Conservation (phyloP, 2,888 invertebrate species). For the Azorinus chamasolen region DNA sequence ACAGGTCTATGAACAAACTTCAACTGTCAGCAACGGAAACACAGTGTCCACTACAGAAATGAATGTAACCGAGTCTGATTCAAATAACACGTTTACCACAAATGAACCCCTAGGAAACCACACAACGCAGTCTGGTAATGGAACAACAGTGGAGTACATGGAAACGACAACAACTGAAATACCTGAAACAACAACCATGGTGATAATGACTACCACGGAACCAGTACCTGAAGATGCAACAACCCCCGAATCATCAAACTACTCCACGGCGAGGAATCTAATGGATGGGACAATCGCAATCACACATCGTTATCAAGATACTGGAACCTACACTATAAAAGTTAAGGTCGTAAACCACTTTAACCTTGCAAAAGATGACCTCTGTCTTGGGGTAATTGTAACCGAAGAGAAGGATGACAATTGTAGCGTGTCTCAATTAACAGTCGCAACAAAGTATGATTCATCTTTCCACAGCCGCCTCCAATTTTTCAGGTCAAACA, state of each 20-base stretch:
- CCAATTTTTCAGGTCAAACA: conserved; percentile 69
- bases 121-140: not conserved
- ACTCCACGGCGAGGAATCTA: conserved; percentile 51
- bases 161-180: conserved; percentile 25
- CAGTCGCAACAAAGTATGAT: conserved; percentile 29
- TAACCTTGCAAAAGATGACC: conserved; percentile 65
- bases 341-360: conserved; percentile 79
- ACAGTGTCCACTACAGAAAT: no score
- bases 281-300: conserved; percentile 65
- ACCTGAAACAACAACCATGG: conserved; percentile 44
- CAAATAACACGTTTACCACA: not conserved
- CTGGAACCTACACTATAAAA: conserved; percentile 74
- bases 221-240: conserved; percentile 58
- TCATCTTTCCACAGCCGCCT: conserved; percentile 48
- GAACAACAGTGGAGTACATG: not conserved
- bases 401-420: conserved; percentile 42
- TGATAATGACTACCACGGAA: conserved; percentile 40
- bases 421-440: conserved; percentile 50
- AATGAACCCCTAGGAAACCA: no score
- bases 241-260: conserved; percentile 46
- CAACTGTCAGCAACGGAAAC: no score
- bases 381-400: conserved; percentile 81
- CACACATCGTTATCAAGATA: conserved; percentile 66
- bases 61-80: conserved; percentile 2
- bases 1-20: no score